Percentiles rank a stretch among this genome's conserved stretches.
phyloP scores from a whole-genome alignment of 2,888 invertebrate species.

The Perizoma affinitatum region DNA sequence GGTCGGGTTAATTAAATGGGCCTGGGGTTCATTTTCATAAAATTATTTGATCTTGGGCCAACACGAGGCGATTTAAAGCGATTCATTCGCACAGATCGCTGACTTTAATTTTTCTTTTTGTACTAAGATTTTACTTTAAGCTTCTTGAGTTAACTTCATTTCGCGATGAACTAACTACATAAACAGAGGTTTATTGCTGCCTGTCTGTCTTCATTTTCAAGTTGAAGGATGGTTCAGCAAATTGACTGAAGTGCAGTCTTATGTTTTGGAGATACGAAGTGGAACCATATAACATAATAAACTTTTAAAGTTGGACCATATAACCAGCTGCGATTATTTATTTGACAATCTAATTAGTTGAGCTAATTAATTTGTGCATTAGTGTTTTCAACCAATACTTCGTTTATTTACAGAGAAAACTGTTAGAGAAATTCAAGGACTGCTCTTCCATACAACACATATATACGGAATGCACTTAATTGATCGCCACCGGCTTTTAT shows the following conservation, averaged over 20 bases:
- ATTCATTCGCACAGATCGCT: constrained; percentile 65
- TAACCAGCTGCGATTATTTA: too few species aligned
- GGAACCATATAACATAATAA: constrained; percentile 4
- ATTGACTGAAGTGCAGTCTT: constrained; percentile 63
- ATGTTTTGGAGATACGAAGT: constrained; percentile 44
- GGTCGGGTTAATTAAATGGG: constrained; percentile 81
- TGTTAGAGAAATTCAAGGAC: too few species aligned
- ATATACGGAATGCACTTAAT: too few species aligned
- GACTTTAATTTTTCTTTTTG: constrained; percentile 72
- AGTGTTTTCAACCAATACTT: too few species aligned
- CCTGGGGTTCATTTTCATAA: constrained; percentile 78
- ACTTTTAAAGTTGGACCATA: too few species aligned
- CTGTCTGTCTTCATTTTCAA: constrained; percentile 63
- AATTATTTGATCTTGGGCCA: constrained; percentile 79
- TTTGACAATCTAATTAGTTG: too few species aligned
- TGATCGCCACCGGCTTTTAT: too few species aligned
- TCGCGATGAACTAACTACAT: constrained; percentile 59
- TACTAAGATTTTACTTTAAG: constrained; percentile 49
- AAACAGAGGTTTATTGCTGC: constrained; percentile 69
- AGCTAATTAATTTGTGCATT: too few species aligned
- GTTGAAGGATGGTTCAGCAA: constrained; percentile 54
- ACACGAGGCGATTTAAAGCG: constrained; percentile 64
- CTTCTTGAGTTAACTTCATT: constrained; percentile 51
- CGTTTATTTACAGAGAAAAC: too few species aligned
- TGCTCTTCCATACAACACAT: too few species aligned